phyloP scores from a whole-genome alignment of 2,888 invertebrate species.

The Fragum fragum region DNA sequence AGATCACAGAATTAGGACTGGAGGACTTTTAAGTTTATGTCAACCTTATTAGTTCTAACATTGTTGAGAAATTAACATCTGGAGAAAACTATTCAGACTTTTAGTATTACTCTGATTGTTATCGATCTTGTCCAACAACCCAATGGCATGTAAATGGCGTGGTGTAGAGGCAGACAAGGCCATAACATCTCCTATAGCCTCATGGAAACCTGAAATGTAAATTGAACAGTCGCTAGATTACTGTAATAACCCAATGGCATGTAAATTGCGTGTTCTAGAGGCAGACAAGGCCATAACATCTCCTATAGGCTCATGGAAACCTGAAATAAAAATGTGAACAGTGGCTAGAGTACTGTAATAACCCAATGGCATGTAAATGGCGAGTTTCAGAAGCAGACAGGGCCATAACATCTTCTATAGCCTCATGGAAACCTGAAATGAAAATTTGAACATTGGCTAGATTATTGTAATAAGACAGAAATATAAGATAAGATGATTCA shows the following conservation, averaged over 20 bases:
- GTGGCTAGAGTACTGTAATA: background rate
- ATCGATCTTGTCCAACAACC: slow-evolving; percentile 61
- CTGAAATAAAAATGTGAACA: slow-evolving; percentile 58
- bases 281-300: background rate
- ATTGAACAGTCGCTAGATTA: background rate
- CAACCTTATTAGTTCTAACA: no score
- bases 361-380: background rate
- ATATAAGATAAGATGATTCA: no score
- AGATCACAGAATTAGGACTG: no score
- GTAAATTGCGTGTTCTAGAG: background rate
- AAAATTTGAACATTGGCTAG: background rate
- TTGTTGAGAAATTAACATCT: no score
- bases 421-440: slow-evolving; percentile 85
- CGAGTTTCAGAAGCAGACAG: background rate
- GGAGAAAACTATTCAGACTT: no score
- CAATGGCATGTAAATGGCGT: slow-evolving; percentile 74
- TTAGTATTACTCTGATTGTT: slow-evolving; percentile 67
- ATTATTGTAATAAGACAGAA: background rate
- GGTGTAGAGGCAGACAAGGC: slow-evolving; percentile 83
- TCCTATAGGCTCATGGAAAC: slow-evolving; percentile 85
- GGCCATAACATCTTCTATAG: slow-evolving; percentile 66
- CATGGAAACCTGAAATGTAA: slow-evolving; percentile 83
- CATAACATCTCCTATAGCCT: slow-evolving; percentile 86
- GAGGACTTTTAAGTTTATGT: no score
- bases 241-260: background rate